A percentile compares a stretch with the other conserved stretches of the same genome.
Conservation (phyloP, 1,140 invertebrate genomes). For the Lordiphosa stackelbergi region DNA sequence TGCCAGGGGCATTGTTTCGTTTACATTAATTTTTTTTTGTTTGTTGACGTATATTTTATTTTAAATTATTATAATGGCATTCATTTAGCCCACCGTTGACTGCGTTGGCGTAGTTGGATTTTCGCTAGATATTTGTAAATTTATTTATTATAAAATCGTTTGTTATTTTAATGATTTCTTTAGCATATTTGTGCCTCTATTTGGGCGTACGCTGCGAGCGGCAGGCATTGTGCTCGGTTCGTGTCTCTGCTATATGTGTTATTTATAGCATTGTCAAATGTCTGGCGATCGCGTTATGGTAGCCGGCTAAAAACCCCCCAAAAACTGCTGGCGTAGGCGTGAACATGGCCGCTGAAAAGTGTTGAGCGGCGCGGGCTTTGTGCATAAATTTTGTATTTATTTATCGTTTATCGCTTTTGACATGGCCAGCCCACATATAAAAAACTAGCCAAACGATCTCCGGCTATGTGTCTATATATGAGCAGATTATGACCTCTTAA, state of each 20-base stretch:
- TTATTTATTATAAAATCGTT: conserved; percentile 56
- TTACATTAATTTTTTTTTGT: conserved; percentile 18
- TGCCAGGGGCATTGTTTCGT: conserved; percentile 30
- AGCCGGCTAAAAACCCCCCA: conserved; percentile 7
- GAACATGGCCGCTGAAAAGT: conserved; percentile 63
- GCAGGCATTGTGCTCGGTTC: conserved; percentile 14
- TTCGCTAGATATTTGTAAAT: conserved; percentile 30
- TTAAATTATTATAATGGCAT: conserved; percentile 53
- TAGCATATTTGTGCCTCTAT: conserved; percentile 35
- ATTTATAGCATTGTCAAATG: conserved; percentile 47
- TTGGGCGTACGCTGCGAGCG: conserved; percentile 11
- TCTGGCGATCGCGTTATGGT: conserved; percentile 30
- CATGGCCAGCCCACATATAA: conserved; percentile 46
- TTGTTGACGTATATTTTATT: conserved; percentile 32
- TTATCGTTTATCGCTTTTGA: conserved; percentile 46
- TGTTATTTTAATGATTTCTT: conserved; percentile 72
- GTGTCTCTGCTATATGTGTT: conserved; percentile 32
- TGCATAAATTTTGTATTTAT: conserved; percentile 65
- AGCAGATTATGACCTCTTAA: conserved; percentile 54
- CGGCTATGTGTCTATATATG: conserved; percentile 43
- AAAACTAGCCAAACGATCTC: conserved; percentile 13
- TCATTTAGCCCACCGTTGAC: conserved; percentile 46
- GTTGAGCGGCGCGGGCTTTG: conserved; percentile 43
- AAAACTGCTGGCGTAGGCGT: conserved; percentile 44
- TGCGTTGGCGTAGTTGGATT: conserved; percentile 44